Evolutionary conservation across 2,888 invertebrate genomes (phyloP).

Genomic region (Drosophila mettleri): DNA sequence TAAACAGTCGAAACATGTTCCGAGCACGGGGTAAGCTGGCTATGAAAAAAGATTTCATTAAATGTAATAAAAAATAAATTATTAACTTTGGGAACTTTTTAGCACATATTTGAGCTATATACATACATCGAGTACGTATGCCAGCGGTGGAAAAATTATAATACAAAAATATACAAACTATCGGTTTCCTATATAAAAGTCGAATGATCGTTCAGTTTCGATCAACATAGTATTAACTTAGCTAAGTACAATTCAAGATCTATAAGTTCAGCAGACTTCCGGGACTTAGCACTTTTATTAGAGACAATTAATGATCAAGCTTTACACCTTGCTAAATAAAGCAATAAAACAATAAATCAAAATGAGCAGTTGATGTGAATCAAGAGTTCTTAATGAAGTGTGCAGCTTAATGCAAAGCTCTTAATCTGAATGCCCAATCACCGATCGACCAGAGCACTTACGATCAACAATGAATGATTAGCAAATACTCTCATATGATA

Average conservation of each 20-base stretch:
- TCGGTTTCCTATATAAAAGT: neutral
- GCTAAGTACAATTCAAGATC: neutral
- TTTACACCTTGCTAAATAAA: neutral
- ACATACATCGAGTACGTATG: neutral
- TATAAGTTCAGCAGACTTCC: neutral
- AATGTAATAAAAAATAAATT: constrained; percentile 24
- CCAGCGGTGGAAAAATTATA: neutral
- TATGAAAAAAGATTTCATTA: constrained; percentile 32
- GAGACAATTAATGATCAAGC: neutral
- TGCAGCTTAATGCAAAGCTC: neutral
- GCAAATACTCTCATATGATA: neutral
- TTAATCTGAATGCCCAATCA: neutral
- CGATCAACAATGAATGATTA: neutral
- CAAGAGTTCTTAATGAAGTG: neutral
- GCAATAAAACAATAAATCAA: neutral
- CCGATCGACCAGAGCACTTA: neutral
- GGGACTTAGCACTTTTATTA: neutral
- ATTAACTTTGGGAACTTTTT: constrained; percentile 5
- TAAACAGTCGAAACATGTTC: constrained; percentile 35
- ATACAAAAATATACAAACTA: neutral
- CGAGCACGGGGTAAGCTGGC: constrained; percentile 3
- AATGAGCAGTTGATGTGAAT: too few species aligned
- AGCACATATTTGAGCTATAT: constrained; percentile 25
- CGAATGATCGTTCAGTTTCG: neutral
- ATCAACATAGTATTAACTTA: too few species aligned